phyloP scores from a whole-genome alignment of 2,113 vertebrate species.

The Rhinoderma darwinii region DNA sequence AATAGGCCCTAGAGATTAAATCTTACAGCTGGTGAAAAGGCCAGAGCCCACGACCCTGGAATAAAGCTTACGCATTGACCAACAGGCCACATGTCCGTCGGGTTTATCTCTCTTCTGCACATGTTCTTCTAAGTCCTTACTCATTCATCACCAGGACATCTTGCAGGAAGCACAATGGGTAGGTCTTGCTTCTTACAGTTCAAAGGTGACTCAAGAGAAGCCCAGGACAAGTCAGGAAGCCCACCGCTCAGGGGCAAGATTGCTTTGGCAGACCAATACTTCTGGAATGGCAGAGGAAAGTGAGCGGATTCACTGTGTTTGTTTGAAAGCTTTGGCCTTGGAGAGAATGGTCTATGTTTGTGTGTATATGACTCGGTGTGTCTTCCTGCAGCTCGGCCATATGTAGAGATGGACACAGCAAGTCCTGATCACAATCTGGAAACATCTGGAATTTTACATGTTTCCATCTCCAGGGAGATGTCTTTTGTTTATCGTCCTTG shows the following conservation, averaged over 20 bases:
- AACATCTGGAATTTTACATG: conserved; percentile 58
- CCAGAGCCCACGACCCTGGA: conserved; percentile 47
- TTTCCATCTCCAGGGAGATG: conserved; percentile 52
- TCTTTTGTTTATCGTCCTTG: conserved; percentile 49
- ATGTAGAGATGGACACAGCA: background rate
- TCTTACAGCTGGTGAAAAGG: conserved; percentile 50
- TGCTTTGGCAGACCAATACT: conserved; percentile 35
- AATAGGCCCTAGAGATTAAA: conserved; percentile 50
- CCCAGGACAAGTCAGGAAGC: conserved; percentile 48
- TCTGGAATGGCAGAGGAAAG: conserved; percentile 49
- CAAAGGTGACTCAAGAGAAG: conserved; percentile 51
- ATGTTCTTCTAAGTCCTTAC: conserved; percentile 11
- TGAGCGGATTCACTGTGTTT: conserved; percentile 38
- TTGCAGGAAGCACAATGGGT: conserved; percentile 45
- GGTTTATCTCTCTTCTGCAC: conserved; percentile 51
- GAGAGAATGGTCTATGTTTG: conserved; percentile 26
- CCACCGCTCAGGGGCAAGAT: conserved; percentile 14
- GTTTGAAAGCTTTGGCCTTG: conserved; percentile 51
- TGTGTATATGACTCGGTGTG: conserved; percentile 23
- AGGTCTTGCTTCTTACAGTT: conserved; percentile 36
- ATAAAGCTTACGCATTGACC: conserved; percentile 45
- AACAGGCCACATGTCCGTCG: background rate
- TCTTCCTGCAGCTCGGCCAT: conserved; percentile 45
- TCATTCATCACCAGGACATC: conserved; percentile 56
- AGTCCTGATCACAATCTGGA: conserved; percentile 47